phyloP scores from a whole-genome alignment of 1,140 invertebrate genomes.

The Ooceraea biroi region DNA sequence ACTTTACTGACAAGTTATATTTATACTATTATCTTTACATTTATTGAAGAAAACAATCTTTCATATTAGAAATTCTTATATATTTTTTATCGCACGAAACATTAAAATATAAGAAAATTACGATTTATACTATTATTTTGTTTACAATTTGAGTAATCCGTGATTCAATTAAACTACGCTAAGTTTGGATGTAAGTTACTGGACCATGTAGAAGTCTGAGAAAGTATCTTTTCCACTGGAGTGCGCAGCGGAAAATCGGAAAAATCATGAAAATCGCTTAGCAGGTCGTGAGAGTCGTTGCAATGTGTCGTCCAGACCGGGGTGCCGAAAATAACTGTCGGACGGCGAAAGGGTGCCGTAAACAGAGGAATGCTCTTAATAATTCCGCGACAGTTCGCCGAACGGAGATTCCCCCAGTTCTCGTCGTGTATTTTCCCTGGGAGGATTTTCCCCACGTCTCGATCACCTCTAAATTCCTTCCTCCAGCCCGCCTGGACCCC shows the following conservation, averaged over 20 bases:
- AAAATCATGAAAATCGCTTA: constrained; percentile 51
- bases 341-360: constrained; percentile 5
- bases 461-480: constrained; percentile 46
- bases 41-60: neutral
- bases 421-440: constrained; percentile 13
- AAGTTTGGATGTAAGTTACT: neutral
- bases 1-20: neutral
- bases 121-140: neutral
- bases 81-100: neutral
- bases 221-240: neutral
- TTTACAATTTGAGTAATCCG: neutral
- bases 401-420: constrained; percentile 24
- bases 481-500: neutral
- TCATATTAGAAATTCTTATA: neutral
- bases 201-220: neutral
- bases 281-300: constrained; percentile 48
- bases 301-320: constrained; percentile 31
- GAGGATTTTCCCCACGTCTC: constrained; percentile 29
- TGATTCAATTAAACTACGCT: neutral
- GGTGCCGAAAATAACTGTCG: constrained; percentile 2
- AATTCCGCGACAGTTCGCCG: constrained; percentile 62
- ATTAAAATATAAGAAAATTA: neutral
- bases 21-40: neutral
- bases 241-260: neutral
- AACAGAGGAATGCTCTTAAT: constrained; percentile 67